Percentiles rank a stretch among this genome's conserved stretches.
These are phyloP conservation scores for Protophormia terraenovae DNA, from an alignment of 2,888 invertebrate genomes.

Conservation along the genomic window DNA sequence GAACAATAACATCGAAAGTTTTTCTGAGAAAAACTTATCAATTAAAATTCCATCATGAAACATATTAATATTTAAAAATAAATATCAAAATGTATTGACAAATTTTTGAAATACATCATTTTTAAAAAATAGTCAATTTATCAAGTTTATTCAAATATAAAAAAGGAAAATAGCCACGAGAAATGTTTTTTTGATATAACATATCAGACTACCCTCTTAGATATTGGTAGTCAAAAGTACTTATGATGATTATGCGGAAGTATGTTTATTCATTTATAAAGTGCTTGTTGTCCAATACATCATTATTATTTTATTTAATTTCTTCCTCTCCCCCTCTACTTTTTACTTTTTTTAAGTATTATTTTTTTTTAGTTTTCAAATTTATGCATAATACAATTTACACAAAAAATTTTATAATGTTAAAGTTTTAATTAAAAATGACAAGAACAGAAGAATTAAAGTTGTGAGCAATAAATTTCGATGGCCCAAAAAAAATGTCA, in stretches of 20 bases:
- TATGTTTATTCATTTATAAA: constrained; percentile 55
- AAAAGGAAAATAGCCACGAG: too few species aligned
- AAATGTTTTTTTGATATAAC: neutral
- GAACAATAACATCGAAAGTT: too few species aligned
- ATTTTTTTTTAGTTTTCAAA: neutral
- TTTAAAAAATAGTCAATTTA: too few species aligned
- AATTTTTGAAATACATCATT: too few species aligned
- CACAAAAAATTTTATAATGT: neutral
- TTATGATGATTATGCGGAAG: constrained; percentile 57
- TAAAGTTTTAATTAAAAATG: constrained; percentile 38
- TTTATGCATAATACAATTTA: constrained; percentile 1
- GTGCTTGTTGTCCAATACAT: constrained; percentile 37
- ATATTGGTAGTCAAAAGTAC: constrained; percentile 9
- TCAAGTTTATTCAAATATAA: too few species aligned
- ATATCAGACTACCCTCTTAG: neutral
- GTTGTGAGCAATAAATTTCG: neutral
- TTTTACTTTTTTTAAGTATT: neutral
- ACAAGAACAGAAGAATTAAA: constrained; percentile 33
- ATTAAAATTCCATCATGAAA: too few species aligned
- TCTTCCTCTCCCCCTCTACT: neutral
- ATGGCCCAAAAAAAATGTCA: neutral
- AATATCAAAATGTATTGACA: too few species aligned
- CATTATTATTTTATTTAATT: constrained; percentile 9
- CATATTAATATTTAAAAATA: too few species aligned
- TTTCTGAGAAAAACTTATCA: too few species aligned